Conservation (phyloP, 2,888 invertebrate genomes). For the Agonopterix alstromeriana region DNA sequence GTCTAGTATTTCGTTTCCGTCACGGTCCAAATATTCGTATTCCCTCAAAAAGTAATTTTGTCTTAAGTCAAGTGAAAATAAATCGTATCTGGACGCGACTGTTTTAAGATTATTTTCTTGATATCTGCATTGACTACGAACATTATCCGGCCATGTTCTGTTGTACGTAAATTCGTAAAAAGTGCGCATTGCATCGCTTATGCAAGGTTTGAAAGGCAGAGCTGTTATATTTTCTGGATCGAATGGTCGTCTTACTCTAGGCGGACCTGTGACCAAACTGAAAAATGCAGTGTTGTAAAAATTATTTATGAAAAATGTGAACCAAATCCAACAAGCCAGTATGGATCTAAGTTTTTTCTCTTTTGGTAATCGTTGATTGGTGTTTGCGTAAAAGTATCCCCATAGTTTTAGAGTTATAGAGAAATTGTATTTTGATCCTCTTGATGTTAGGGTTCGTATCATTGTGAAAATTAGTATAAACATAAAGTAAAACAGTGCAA, state of each 20-base stretch:
- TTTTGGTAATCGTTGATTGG: conserved; percentile 3
- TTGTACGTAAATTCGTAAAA: not conserved
- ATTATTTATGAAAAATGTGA: conserved; percentile 11
- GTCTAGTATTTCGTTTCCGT: not conserved
- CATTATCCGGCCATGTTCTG: not conserved
- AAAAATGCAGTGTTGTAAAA: conserved; percentile 15
- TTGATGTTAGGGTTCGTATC: not conserved
- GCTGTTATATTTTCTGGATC: not conserved
- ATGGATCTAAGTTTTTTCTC: conserved; percentile 5
- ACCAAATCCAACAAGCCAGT: conserved; percentile 15
- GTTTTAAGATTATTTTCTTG: not conserved
- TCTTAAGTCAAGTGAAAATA: not conserved
- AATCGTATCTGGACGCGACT: not conserved
- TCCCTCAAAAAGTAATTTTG: not conserved
- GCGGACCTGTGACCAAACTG: conserved; percentile 9
- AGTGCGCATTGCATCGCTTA: not conserved
- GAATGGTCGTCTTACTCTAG: not conserved
- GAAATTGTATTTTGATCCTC: not conserved
- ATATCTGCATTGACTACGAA: not conserved
- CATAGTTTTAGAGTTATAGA: conserved; percentile 4
- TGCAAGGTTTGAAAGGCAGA: conserved; percentile 3
- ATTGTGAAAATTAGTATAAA: not conserved
- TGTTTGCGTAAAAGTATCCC: conserved; percentile 12
- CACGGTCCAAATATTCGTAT: not conserved
- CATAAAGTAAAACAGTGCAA: not conserved